Base-by-base conservation (phyloP, 2,888 invertebrate species). In the Plagodis dolabraria region DNA sequence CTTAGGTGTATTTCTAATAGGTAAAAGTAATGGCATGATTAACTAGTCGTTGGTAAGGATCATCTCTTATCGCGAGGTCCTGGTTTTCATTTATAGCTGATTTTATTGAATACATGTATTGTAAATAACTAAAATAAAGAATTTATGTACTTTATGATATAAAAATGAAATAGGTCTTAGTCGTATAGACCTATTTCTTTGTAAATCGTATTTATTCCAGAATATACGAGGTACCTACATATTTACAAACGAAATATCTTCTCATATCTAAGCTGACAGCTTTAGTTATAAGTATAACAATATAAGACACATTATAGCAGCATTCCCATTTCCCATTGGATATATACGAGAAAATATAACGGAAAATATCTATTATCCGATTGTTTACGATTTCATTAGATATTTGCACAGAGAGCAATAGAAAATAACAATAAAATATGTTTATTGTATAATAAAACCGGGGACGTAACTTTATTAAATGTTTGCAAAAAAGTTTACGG, bases 391-490 rank as follows among this genome's bases (percentile, higher is more conserved):
- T 68, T 63, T 58, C 64, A 65, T 66, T 62, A 64, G 40, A 54
- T 38, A 49, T 54, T 52, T 64, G 64, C 60, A 57, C 61, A 70
- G 70, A 68, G 67, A 70, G 70, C 65, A 65, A 70, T 72, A 65
- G 72, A 77, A 72, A 69, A 74, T 76, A 67, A 77, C 75, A 79
- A 57, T 82, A 80, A 84, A 49, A 56, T 60, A 80, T 81, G 67
- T 83, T 86, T 85, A 85, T 80, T 75, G 79, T 72, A 79, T 75
- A 74, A 82, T 86, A 86, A 86, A 86, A 80, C 76, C 76, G 71
- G 74, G 71, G 72, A 76, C 72, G 82, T 80, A 68, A 81, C 82
- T 83, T 80, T 73, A 80, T 80, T 80, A 80, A 73, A 79, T 77
- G 73, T 72, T 67, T 74, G 65, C 50, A 72, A 67, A 67, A 75